Conservation (phyloP, 2,113 vertebrate genomes). For the Tachycineta bicolor region DNA sequence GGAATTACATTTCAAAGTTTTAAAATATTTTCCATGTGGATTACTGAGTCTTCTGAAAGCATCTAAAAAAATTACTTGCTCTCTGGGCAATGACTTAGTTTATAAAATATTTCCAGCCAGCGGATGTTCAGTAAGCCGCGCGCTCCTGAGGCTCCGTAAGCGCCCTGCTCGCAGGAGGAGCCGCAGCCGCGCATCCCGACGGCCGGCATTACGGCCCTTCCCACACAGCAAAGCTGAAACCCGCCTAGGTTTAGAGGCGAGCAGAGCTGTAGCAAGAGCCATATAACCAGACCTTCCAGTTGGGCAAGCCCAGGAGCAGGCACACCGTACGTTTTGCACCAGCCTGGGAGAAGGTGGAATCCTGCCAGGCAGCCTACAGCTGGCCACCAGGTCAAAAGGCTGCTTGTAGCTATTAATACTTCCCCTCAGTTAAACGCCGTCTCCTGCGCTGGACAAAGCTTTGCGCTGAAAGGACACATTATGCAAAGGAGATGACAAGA, state of each 20-base stretch:
- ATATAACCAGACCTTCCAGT: neutral
- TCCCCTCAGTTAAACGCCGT: neutral
- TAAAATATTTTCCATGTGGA: neutral
- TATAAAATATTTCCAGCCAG: neutral
- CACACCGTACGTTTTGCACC: neutral
- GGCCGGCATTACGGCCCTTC: neutral
- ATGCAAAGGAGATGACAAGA: constrained; percentile 21
- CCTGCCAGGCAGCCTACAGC: constrained; percentile 9
- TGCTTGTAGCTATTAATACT: constrained; percentile 34
- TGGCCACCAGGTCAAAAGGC: constrained; percentile 44
- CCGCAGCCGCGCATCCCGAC: fast-evolving
- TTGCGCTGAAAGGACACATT: constrained; percentile 35
- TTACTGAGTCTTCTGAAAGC: neutral
- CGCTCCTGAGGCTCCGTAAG: fast-evolving
- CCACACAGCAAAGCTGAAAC: neutral
- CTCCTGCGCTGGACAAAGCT: neutral
- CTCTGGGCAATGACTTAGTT: neutral
- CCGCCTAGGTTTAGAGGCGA: neutral
- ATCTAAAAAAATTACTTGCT: neutral
- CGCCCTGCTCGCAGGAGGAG: fast-evolving
- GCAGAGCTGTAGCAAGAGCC: neutral
- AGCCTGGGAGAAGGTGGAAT: constrained; percentile 26
- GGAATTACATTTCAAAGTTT: neutral
- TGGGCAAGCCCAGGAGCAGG: neutral
- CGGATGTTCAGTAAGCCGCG: neutral